Base-by-base conservation (phyloP, 2,888 invertebrate genomes). In the Tricholauxania praeusta region DNA sequence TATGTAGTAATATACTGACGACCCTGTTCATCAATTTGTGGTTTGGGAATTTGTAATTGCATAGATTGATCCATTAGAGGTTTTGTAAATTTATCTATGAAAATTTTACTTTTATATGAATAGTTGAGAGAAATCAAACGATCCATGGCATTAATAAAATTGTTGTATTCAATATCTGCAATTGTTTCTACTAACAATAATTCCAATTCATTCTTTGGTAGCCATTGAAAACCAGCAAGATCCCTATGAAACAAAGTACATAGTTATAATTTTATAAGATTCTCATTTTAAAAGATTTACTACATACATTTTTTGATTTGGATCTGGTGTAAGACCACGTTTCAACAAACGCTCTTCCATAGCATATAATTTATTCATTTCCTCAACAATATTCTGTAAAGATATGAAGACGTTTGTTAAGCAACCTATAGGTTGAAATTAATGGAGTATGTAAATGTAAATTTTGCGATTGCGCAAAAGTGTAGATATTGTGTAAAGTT, bases 111-210 rank as follows among this genome's bases (percentile, higher is more conserved):
- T 81, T 89, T 90, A 78, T 92, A 91, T 0, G 95, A 90, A 86
- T 93, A 92, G 0, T 96, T 94, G 81, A 94, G 91, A 8, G 90
- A 87, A 12, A 88, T 84, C 64, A 98, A 87, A 77, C 94, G 90
- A 71, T 94, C 91, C 89, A 97, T 90, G 1, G 93, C 90, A 73
- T 88, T 86, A 70, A 93, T 86, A 82, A 97, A 94, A 83, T 91
- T 92, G 3, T 90, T 88, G 87, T 95, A 96, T 81, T 94, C 92
- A 74, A 89, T 87, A 76, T 92, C 92, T n/a, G 86, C 87, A 67
- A 96, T 85, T 22, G 81, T 86, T 88, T 96, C 96, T 10, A 94
- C 89, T 63, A 95, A 82, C 48, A 87, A 76, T 47, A 88, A 86
- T 84, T 94, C 93, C 14, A 96, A 83, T 70, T 91, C 89, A 0